Evolutionary conservation across 2,888 invertebrate species (phyloP).

Genomic region (Opisthograptis luteolata): DNA sequence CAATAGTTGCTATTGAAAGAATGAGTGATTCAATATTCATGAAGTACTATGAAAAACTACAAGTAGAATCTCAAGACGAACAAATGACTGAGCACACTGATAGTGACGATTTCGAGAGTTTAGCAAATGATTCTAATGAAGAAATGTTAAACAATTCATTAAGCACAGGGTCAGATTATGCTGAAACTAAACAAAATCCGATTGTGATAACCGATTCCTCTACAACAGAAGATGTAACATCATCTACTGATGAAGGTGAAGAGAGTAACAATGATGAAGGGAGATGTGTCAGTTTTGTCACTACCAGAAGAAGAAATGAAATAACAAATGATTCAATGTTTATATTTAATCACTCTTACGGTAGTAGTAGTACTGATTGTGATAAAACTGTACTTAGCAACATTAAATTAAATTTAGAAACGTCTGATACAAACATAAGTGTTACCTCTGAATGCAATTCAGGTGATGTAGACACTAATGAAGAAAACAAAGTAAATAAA

Average conservation of each 20-base stretch:
- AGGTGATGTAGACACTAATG: background rate
- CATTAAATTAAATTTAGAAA: slow-evolving; percentile 33
- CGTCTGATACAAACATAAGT: slow-evolving; percentile 15
- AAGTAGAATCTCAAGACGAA: slow-evolving; percentile 28
- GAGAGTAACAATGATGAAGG: slow-evolving; percentile 19
- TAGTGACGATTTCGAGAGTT: slow-evolving; percentile 39
- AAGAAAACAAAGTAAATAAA: background rate
- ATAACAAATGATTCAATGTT: slow-evolving; percentile 57
- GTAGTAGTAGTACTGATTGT: slow-evolving; percentile 54
- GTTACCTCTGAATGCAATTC: background rate
- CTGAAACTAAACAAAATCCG: slow-evolving; percentile 28
- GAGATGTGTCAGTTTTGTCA: slow-evolving; percentile 66
- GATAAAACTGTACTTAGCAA: slow-evolving; percentile 58
- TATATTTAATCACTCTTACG: slow-evolving; percentile 53
- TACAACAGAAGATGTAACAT: slow-evolving; percentile 31
- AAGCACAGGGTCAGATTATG: slow-evolving; percentile 27
- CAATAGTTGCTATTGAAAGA: slow-evolving; percentile 55
- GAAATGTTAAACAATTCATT: slow-evolving; percentile 26
- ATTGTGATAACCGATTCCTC: slow-evolving; percentile 37
- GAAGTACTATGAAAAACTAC: slow-evolving; percentile 53
- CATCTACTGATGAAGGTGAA: slow-evolving; percentile 36
- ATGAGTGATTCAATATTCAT: slow-evolving; percentile 58
- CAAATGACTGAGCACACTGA: slow-evolving; percentile 23
- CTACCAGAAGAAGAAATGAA: slow-evolving; percentile 67
- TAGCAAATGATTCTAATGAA: slow-evolving; percentile 32